phyloP scores from a whole-genome alignment of 2,113 vertebrate species.

The Prolemur simus region DNA sequence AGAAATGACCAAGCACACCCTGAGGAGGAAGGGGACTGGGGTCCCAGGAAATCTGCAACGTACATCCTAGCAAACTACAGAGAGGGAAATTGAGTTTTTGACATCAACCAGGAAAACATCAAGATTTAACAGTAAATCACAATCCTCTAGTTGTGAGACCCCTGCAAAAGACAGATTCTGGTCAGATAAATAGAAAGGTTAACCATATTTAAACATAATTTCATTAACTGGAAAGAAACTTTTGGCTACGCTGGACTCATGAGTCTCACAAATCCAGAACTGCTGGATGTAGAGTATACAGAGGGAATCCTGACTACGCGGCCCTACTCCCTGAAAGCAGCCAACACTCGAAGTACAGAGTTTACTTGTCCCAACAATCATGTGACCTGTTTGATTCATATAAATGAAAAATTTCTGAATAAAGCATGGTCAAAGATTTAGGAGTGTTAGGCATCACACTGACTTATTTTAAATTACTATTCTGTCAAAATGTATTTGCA shows the following conservation, averaged over 20 bases:
- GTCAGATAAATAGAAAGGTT: neutral
- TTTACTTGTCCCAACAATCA: neutral
- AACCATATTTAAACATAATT: neutral
- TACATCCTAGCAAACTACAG: neutral
- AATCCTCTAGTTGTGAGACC: neutral
- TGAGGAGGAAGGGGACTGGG: neutral
- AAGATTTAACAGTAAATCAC: neutral
- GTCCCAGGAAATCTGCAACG: neutral
- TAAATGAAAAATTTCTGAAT: neutral
- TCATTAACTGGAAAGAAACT: conserved; percentile 32
- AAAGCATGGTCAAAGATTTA: neutral
- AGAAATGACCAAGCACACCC: neutral
- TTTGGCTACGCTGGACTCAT: neutral
- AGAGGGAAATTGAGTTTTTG: neutral
- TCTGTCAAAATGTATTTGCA: conserved; percentile 18
- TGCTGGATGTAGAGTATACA: neutral
- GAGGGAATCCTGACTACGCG: neutral
- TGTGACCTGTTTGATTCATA: neutral
- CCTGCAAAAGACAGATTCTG: neutral
- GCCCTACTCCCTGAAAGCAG: neutral
- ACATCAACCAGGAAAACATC: neutral
- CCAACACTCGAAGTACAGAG: neutral
- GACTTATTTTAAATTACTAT: conserved; percentile 15
- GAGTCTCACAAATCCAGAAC: neutral
- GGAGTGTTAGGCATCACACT: neutral